Evolutionary conservation across 2,888 invertebrate genomes (phyloP), one percentile per base, ranked within the genome.

Genomic region (Digitonthophagus gazella): DNA sequence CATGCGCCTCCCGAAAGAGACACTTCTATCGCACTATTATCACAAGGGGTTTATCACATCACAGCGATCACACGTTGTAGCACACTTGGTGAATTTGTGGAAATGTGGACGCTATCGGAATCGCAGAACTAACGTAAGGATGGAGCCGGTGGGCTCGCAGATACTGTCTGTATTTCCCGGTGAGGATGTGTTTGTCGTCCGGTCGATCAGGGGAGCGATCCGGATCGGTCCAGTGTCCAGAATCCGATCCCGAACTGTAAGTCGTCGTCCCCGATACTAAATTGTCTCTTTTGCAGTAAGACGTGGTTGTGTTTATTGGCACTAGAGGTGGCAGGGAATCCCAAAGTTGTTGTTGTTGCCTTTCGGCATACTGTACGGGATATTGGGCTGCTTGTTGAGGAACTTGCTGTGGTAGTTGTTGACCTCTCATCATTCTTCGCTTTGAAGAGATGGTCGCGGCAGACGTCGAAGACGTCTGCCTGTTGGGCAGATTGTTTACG

Each of bases 401-500:
- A 58, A 80, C 81, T 73, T 80, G 78, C 72, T 80, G 82, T 78
- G 79, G 81, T 64, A 73, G 74, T 69, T 73, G 79, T 76, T 79
- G 81, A 22, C 68, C 73, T 15, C 82, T 81, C 73, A 82, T 82
- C 66, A 82, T 82, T 22, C 80, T 78, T 78, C 82, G 79, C 78
- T 81, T 80, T 74, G 83, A 82, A 6, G 73, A 67, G 20, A 20
- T 19, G 19, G 61, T 61, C 20, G 61, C 19, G 57, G 67, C 68
- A 19, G 71, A 66, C 54, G 70, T 67, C 28, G 71, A 65, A 61
- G 69, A 65, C 6, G 67, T 58, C 55, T 67, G 77, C 28, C 79
- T 74, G 64, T 77, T 76, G 74, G 92, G 92, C 83, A 93, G 87
- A 84, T 93, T 93, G 85, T 93, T 93, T 75, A 93, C 90, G 83